Conservation (phyloP, 2,888 invertebrate species). For the Thumatha senex region DNA sequence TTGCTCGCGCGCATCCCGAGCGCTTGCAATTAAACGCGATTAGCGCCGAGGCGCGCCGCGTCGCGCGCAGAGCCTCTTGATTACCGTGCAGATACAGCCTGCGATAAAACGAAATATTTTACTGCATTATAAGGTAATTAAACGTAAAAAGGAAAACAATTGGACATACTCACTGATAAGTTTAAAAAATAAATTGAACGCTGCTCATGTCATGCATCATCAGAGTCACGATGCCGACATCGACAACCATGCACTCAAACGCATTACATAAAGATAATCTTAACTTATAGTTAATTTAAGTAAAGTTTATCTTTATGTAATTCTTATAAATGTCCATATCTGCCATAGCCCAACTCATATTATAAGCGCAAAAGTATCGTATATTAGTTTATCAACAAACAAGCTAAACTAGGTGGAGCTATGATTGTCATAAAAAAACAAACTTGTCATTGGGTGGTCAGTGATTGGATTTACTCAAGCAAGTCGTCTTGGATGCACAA, state of each 20-base stretch:
- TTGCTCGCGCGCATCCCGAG: not conserved
- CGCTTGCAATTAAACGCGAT: constrained; percentile 31
- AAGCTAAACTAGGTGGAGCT: too few species aligned
- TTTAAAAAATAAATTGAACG: not conserved
- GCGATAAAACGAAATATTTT: constrained; percentile 7
- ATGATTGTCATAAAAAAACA: too few species aligned
- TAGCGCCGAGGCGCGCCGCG: constrained; percentile 14
- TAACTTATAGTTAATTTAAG: too few species aligned
- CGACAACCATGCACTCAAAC: not conserved
- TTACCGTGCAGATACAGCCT: constrained; percentile 9
- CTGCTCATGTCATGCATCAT: not conserved
- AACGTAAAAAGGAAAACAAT: constrained; percentile 5
- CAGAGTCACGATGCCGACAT: not conserved
- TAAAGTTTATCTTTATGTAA: too few species aligned
- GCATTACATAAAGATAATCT: too few species aligned
- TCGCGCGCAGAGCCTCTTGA: constrained; percentile 7
- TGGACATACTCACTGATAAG: not conserved
- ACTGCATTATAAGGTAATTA: constrained; percentile 9
- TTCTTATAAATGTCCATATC: too few species aligned
- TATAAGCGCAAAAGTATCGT: too few species aligned
- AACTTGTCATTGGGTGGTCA: too few species aligned
- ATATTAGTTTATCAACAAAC: too few species aligned
- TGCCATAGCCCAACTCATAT: too few species aligned
- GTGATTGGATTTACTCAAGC: too few species aligned
- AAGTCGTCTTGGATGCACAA: too few species aligned